phyloP scores from a whole-genome alignment of 2,797 vertebrate species.

The Rhinella marina region DNA sequence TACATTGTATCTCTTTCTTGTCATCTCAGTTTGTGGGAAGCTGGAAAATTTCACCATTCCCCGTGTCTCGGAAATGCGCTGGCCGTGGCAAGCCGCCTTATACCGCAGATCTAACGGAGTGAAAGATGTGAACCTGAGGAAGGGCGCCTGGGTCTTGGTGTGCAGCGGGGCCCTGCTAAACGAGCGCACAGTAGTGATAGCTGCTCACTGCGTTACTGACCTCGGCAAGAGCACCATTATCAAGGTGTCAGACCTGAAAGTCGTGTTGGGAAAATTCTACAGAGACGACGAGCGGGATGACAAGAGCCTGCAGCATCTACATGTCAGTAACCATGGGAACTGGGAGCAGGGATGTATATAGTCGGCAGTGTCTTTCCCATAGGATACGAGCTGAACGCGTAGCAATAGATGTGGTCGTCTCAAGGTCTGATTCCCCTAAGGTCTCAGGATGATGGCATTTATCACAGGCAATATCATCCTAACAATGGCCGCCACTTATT shows the following conservation, averaged over 20 bases:
- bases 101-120: conserved; percentile 78
- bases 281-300: conserved; percentile 84
- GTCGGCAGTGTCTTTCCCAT: conserved; percentile 6
- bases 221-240: conserved; percentile 87
- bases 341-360: conserved; percentile 23
- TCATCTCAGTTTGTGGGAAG: conserved; percentile 90
- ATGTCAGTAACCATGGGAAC: conserved; percentile 77
- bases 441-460: neutral
- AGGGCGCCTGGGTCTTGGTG: conserved; percentile 87
- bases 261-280: conserved; percentile 91
- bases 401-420: neutral
- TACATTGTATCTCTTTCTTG: neutral
- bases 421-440: neutral
- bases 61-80: conserved; percentile 80
- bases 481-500: neutral
- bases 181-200: conserved; percentile 89
- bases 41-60: conserved; percentile 80
- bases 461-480: neutral
- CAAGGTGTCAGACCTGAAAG: conserved; percentile 84
- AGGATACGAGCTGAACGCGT: conserved; percentile 10
- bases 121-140: conserved; percentile 69
- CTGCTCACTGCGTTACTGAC: conserved; percentile 93
- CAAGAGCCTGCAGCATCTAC: conserved; percentile 87
- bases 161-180: conserved; percentile 95
- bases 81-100: conserved; percentile 96